Base-by-base conservation (phyloP, 1,140 invertebrate species). In the Drosophila truncata region DNA sequence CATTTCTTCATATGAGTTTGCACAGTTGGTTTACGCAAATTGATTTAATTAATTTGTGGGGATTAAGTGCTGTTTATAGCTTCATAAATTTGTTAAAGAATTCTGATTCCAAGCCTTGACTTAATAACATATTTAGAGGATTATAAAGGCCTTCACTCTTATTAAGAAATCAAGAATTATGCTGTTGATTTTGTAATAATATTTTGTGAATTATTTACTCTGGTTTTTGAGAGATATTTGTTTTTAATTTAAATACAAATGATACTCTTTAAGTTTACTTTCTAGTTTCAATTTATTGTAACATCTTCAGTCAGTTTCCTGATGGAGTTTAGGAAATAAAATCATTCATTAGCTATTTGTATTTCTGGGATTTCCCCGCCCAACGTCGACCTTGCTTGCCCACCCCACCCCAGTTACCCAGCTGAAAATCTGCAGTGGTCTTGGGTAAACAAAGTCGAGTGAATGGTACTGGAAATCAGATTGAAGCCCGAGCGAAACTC, bases 401-500 rank as follows among this genome's bases (percentile, higher is more conserved):
- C n/a, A n/a, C n/a, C n/a, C 50, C 42, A 72, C 27, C 60, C 27
- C 65, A 47, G 67, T 69, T 33, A 39, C 64, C 64, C 50, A 27
- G 23, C 14, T 65, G 27, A 33, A 39, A 52, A 72, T 72, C 67
- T 71, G 39, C 67, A 71, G 23, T 39, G 27, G 33, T 33, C 35
- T 39, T 46, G 58, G 62, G 66, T 16, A 39, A 72, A 72, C 54
- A 35, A 44, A 72, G 41, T 31, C 25, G n/a, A 35, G 54, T 60
- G 66, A 72, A 72, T 18, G 69, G 66, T 63, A 8, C 60, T 65
- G 29, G 62, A 66, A 69, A 33, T 52, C 62, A 41, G 29, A 50
- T 13, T 47, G 33, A 37, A 14, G 33, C 6, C 37, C n/a, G 47
- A 55, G 11, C 42, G 10, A 63, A 61, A 49, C 78, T 74, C 66